phyloP scores from a whole-genome alignment of 2,113 vertebrate species.

The Oreochromis aureus region DNA sequence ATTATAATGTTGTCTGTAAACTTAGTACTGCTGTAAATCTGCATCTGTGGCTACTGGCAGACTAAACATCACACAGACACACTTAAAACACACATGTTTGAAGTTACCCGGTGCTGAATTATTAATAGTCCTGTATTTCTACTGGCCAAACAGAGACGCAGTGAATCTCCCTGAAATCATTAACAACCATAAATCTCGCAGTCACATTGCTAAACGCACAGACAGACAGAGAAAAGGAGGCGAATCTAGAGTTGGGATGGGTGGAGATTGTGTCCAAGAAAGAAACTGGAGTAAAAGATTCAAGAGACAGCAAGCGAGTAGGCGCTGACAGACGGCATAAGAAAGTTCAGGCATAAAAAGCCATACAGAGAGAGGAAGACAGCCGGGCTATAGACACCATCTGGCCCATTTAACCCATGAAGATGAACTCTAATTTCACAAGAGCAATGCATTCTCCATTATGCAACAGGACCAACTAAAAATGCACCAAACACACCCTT shows the following conservation, averaged over 20 bases:
- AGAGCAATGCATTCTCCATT: neutral
- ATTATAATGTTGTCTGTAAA: neutral
- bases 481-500: neutral
- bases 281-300: conserved; percentile 4
- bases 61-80: neutral
- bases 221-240: neutral
- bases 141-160: conserved; percentile 15
- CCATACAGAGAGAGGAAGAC: neutral
- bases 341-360: neutral
- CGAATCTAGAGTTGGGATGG: neutral
- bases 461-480: neutral
- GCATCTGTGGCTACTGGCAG: conserved; percentile 6
- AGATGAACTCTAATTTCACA: neutral
- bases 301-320: neutral
- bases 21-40: neutral
- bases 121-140: conserved; percentile 29
- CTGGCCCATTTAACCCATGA: neutral
- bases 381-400: neutral
- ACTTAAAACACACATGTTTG: conserved; percentile 7
- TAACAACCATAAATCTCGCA: conserved; percentile 29
- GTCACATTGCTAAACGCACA: neutral
- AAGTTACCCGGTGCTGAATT: conserved; percentile 45
- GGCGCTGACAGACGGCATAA: neutral
- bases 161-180: conserved; percentile 32
- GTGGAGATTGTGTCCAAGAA: neutral